phyloP scores from a whole-genome alignment of 2,797 vertebrate genomes.

The Onychomys arenicola region DNA sequence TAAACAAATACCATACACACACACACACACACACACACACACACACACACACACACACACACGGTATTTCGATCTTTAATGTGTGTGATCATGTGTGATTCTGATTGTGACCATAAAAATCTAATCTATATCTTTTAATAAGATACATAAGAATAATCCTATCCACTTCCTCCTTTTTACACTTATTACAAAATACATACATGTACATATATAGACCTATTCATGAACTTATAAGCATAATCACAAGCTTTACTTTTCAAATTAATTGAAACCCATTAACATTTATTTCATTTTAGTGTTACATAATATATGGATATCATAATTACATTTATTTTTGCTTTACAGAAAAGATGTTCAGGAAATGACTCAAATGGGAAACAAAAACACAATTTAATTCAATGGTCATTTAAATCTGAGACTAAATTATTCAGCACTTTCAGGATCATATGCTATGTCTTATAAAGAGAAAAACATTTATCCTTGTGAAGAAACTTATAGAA shows the following conservation, averaged over 20 bases:
- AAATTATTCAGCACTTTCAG: constrained; percentile 62
- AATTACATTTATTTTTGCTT: constrained; percentile 31
- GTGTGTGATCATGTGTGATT: not conserved
- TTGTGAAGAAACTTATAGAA: constrained; percentile 71
- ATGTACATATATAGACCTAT: not conserved
- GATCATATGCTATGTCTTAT: constrained; percentile 53
- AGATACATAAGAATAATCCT: not conserved
- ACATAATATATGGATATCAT: not conserved
- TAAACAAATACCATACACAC: too few species aligned
- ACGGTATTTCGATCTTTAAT: not conserved
- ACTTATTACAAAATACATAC: not conserved
- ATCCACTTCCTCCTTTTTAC: not conserved
- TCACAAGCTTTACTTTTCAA: not conserved
- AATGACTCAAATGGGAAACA: constrained; percentile 39
- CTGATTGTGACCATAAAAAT: not conserved
- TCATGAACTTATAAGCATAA: not conserved
- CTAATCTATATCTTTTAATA: not conserved
- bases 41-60: too few species aligned
- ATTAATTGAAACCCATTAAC: not conserved
- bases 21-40: too few species aligned
- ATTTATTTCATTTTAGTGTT: not conserved
- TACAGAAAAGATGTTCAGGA: not conserved
- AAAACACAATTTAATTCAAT: not conserved
- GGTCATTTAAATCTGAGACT: constrained; percentile 34
- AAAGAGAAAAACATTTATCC: constrained; percentile 69